Evolutionary conservation across 2,113 vertebrate species (phyloP).

Genomic region (Ginglymostoma cirratum): DNA sequence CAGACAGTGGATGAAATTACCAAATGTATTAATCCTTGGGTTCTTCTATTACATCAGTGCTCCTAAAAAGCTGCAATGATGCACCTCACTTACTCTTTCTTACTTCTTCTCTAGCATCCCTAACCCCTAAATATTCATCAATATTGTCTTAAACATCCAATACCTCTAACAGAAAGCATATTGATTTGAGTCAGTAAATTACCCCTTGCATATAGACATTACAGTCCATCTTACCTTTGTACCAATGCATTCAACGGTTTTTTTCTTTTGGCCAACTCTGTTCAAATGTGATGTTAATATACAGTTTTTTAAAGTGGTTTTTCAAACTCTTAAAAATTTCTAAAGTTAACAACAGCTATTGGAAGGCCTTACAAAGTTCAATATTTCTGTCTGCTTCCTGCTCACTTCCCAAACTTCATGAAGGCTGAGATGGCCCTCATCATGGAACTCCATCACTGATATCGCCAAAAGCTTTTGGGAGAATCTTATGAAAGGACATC

Average conservation of each 20-base stretch:
- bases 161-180: not conserved
- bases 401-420: not conserved
- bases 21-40: not conserved
- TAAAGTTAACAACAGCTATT: not conserved
- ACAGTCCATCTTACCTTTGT: not conserved
- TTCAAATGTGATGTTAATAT: not conserved
- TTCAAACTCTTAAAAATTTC: not conserved
- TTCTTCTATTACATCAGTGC: not conserved
- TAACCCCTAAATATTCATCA: not conserved
- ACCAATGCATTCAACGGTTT: not conserved
- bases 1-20: not conserved
- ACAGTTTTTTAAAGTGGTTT: not conserved
- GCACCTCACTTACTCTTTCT: not conserved
- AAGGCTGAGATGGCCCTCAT: not conserved
- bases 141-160: not conserved
- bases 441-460: not conserved
- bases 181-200: not conserved
- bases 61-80: not conserved
- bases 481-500: not conserved
- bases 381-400: not conserved
- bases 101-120: not conserved
- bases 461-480: not conserved
- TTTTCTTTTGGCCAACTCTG: not conserved
- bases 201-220: not conserved
- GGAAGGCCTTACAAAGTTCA: not conserved